phyloP scores from a whole-genome alignment of 2,113 vertebrate species.

The Lontra canadensis region DNA sequence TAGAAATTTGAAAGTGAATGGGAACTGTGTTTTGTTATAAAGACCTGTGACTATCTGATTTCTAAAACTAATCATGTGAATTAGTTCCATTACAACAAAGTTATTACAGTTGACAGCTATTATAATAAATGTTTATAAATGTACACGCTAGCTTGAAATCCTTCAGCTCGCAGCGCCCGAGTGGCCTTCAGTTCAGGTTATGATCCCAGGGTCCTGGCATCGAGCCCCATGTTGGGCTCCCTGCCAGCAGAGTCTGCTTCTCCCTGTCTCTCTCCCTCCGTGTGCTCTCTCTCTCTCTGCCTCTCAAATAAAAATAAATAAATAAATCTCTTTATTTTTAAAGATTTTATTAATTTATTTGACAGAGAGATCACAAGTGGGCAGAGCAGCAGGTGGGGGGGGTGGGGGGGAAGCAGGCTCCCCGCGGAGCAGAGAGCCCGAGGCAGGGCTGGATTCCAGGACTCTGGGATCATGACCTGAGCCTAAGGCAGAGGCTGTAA shows the following conservation, averaged over 20 bases:
- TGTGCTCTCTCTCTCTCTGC: background rate
- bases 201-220: background rate
- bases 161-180: rapidly evolving
- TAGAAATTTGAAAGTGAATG: background rate
- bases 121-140: background rate
- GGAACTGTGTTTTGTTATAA: background rate
- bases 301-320: background rate
- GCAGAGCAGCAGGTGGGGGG: too few species aligned
- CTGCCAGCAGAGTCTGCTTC: background rate
- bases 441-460: too few species aligned
- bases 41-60: background rate
- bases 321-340: background rate
- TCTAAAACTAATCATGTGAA: background rate
- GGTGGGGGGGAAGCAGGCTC: too few species aligned
- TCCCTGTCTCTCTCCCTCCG: background rate
- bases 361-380: too few species aligned
- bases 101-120: background rate
- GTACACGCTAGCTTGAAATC: background rate
- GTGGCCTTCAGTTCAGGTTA: background rate
- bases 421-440: too few species aligned
- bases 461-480: too few species aligned
- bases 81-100: background rate
- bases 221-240: background rate
- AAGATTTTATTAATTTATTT: too few species aligned
- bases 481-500: too few species aligned